phyloP scores from a whole-genome alignment of 1,140 invertebrate species.

The Drosophila mauritiana region DNA sequence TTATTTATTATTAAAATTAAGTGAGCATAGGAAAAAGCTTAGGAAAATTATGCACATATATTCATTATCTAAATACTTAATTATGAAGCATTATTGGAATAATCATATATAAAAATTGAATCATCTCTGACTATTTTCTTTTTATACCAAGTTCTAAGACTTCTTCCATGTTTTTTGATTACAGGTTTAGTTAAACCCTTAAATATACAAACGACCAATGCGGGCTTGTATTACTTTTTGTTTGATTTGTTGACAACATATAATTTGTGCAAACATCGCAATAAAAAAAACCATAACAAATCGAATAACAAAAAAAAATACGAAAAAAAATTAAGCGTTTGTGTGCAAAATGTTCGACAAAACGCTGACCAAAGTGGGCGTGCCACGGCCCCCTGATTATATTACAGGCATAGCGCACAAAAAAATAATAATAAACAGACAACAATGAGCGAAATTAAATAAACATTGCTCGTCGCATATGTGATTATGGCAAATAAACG shows the following conservation, averaged over 20 bases:
- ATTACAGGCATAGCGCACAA: slow-evolving; percentile 22
- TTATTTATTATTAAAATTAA: no score
- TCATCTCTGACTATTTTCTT: no score
- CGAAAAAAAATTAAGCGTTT: slow-evolving; percentile 42
- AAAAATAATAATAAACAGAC: slow-evolving; percentile 28
- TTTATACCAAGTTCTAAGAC: no score
- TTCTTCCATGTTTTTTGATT: slow-evolving; percentile 1
- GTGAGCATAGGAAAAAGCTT: no score
- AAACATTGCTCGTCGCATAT: slow-evolving; percentile 52
- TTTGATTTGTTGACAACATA: slow-evolving; percentile 33
- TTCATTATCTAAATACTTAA: no score
- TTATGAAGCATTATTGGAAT: no score
- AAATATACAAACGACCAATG: background rate
- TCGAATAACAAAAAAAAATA: slow-evolving; percentile 30
- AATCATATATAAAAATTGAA: no score
- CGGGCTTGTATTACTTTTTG: slow-evolving; percentile 23
- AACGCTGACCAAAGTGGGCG: slow-evolving; percentile 55
- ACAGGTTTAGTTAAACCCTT: slow-evolving; percentile 6
- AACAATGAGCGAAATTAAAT: slow-evolving; percentile 49
- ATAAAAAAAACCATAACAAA: slow-evolving; percentile 20
- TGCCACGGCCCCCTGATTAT: slow-evolving; percentile 37
- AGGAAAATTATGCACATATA: no score
- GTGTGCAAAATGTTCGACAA: slow-evolving; percentile 68
- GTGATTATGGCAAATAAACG: slow-evolving; percentile 64
- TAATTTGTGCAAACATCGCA: slow-evolving; percentile 36